Evolutionary conservation across 1,140 invertebrate genomes (phyloP).

Genomic region (Tribolium madens): DNA sequence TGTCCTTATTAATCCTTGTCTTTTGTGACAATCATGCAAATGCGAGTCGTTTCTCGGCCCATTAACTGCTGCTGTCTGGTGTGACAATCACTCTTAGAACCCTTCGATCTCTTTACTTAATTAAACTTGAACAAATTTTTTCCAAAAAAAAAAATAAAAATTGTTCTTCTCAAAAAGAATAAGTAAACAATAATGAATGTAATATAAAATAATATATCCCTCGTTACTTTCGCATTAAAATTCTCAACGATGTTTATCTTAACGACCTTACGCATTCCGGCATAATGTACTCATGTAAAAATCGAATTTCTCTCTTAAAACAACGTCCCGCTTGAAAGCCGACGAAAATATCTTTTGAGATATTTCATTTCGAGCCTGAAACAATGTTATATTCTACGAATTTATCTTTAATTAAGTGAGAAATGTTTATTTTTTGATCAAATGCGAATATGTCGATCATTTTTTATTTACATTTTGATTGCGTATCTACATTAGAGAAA

Average conservation of each 20-base stretch:
- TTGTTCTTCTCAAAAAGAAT: too few relatives aligned
- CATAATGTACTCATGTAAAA: background rate
- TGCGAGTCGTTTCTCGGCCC: conserved; percentile 43
- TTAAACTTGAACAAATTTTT: conserved; percentile 5
- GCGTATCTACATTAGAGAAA: background rate
- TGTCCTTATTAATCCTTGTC: conserved; percentile 48
- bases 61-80: conserved; percentile 35
- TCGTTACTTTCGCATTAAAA: background rate
- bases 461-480: background rate
- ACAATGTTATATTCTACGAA: background rate
- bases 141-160: too few relatives aligned
- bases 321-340: background rate
- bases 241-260: background rate
- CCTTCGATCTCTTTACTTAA: conserved; percentile 19
- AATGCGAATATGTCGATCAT: background rate
- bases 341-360: background rate
- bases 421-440: background rate
- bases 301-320: background rate
- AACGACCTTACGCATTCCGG: background rate
- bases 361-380: background rate
- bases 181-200: background rate
- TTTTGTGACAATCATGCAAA: conserved; percentile 47
- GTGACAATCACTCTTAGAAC: conserved; percentile 42
- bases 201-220: background rate
- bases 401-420: conserved; percentile 6